These are phyloP conservation scores for Diplolepis rosae DNA, from an alignment of 2,888 invertebrate species.

Conservation along the genomic window DNA sequence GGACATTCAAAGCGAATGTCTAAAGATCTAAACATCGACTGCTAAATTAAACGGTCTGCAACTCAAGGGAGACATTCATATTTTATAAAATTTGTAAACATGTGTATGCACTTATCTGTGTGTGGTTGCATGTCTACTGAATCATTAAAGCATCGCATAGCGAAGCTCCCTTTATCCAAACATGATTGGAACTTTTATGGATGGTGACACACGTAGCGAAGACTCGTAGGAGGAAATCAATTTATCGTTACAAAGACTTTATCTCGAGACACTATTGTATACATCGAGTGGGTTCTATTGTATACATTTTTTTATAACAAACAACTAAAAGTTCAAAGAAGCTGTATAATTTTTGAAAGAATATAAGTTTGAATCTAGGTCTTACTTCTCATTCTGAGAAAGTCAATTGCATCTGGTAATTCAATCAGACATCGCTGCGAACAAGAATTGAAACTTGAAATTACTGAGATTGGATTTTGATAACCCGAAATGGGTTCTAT, in stretches of 20 bases:
- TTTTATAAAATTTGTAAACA: not conserved
- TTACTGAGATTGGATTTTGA: conserved; percentile 7
- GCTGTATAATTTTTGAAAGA: not conserved
- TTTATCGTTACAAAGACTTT: conserved; percentile 30
- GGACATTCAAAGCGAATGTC: not conserved
- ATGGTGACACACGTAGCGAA: conserved; percentile 10
- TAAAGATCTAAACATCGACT: not conserved
- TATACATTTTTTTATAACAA: conserved; percentile 25
- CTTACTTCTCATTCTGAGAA: not conserved
- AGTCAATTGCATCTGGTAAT: conserved; percentile 19
- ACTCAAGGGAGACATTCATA: not conserved
- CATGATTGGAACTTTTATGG: conserved; percentile 36
- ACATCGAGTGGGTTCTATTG: conserved; percentile 7
- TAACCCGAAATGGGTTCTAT: not conserved
- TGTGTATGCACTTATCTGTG: not conserved
- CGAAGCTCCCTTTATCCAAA: conserved; percentile 27
- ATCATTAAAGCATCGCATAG: conserved; percentile 20
- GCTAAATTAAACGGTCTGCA: not conserved
- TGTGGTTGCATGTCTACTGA: conserved; percentile 10
- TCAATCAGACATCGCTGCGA: not conserved
- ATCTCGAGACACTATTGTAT: conserved; percentile 24
- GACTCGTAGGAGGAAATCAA: conserved; percentile 22
- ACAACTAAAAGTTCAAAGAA: not conserved
- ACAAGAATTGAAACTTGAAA: conserved; percentile 14
- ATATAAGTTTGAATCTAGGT: conserved; percentile 9